Percentiles rank a stretch among this genome's conserved stretches.
Evolutionary conservation across 2,113 vertebrate species (phyloP).

Genomic region (Panthera uncia): DNA sequence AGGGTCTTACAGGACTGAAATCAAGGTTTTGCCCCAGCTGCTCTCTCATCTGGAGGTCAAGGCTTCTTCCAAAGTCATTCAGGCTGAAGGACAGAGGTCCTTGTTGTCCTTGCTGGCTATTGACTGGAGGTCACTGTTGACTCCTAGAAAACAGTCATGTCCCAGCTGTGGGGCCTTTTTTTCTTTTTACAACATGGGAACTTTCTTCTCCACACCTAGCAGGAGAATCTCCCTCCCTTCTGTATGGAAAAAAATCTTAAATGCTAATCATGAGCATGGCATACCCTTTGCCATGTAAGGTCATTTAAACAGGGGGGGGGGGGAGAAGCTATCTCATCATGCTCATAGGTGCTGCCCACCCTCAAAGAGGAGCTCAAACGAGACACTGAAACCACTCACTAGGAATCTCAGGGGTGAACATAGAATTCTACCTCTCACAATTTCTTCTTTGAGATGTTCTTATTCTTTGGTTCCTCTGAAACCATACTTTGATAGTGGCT

Average conservation of each 20-base stretch:
- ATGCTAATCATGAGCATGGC: not conserved
- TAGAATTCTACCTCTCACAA: not conserved
- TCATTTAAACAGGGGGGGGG: not conserved
- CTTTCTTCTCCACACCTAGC: not conserved
- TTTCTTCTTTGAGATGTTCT: not conserved
- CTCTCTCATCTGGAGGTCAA: not conserved
- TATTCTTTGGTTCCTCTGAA: not conserved
- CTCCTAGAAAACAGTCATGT: not conserved
- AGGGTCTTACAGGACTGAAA: not conserved
- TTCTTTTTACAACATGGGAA: not conserved
- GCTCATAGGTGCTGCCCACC: not conserved
- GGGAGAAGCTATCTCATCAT: not conserved
- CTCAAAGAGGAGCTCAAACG: not conserved
- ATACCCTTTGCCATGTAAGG: rapidly evolving
- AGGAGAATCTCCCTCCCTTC: not conserved
- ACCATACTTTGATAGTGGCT: not conserved
- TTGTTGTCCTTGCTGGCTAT: not conserved
- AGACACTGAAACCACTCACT: not conserved
- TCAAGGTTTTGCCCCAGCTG: not conserved
- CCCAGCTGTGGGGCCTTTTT: not conserved
- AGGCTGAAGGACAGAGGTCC: not conserved
- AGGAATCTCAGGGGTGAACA: not conserved
- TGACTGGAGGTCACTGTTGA: not conserved
- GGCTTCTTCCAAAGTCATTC: not conserved
- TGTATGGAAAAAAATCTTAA: not conserved